Evolutionary conservation across 2,888 invertebrate species (phyloP).

Genomic region (Zelleria hepariella): DNA sequence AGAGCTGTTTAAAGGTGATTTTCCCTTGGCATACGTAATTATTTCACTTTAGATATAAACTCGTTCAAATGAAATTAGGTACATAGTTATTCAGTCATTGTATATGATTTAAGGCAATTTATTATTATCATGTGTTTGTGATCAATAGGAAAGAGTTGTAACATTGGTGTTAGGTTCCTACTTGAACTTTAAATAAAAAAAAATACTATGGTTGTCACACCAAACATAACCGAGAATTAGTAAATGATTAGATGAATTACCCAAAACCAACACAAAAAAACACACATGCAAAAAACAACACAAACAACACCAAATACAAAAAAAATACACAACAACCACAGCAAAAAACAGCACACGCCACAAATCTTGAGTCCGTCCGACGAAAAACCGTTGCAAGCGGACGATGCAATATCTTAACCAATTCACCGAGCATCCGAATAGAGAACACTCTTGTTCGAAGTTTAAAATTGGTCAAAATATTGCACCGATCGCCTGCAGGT

Average conservation of each 20-base stretch:
- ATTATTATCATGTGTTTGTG: no score
- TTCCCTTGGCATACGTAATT: no score
- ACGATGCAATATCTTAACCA: conserved; percentile 73
- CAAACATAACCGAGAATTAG: background rate
- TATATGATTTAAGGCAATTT: no score
- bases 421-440: conserved; percentile 38
- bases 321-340: conserved; percentile 14
- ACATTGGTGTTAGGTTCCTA: no score
- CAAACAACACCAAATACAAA: conserved; percentile 11
- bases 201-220: no score
- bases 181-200: no score
- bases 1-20: no score
- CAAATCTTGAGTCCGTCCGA: conserved; percentile 23
- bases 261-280: background rate
- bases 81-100: no score
- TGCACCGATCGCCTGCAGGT: conserved; percentile 62
- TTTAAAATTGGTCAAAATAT: conserved; percentile 70
- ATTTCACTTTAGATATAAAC: no score
- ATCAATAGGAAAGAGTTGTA: no score
- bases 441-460: conserved; percentile 18
- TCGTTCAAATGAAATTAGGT: no score
- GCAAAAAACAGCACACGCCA: conserved; percentile 12
- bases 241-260: background rate
- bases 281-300: conserved; percentile 13
- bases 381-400: conserved; percentile 47